These are phyloP conservation scores for Phoeniculus purpureus DNA, from an alignment of 2,797 vertebrate species.

Conservation along the genomic window DNA sequence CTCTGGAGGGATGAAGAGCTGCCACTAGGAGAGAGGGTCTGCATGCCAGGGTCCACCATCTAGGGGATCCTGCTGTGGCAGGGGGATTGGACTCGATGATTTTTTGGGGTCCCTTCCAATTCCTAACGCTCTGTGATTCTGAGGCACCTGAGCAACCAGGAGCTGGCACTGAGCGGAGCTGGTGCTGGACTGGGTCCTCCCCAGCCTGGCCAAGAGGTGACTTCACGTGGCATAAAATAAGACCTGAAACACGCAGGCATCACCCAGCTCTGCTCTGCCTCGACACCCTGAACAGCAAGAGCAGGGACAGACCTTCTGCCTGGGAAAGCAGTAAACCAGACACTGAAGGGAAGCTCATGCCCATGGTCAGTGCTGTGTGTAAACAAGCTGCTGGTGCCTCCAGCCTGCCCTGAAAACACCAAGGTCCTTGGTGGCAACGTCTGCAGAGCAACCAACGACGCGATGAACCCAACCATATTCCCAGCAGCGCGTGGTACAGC, in stretches of 20 bases:
- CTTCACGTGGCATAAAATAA: background rate
- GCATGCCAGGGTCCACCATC: background rate
- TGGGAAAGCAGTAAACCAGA: conserved; percentile 19
- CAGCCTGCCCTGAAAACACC: conserved; percentile 16
- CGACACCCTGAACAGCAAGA: background rate
- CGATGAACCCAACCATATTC: background rate
- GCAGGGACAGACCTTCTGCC: background rate
- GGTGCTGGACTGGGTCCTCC: accelerated
- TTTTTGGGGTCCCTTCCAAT: too few species aligned
- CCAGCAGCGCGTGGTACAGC: background rate
- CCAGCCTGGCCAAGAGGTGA: background rate
- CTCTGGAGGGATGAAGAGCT: background rate
- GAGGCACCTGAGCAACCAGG: accelerated
- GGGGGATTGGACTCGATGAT: too few species aligned
- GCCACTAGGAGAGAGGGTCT: background rate
- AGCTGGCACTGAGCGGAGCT: accelerated
- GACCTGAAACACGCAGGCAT: background rate
- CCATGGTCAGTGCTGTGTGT: background rate
- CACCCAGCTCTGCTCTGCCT: background rate
- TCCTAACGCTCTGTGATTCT: too few species aligned
- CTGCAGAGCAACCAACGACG: background rate
- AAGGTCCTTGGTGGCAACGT: background rate
- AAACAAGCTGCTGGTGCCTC: conserved; percentile 32
- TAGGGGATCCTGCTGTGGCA: too few species aligned
- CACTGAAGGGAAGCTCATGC: background rate